These are phyloP conservation scores for Augiades crinisus DNA, from an alignment of 2,888 invertebrate species.

Conservation along the genomic window DNA sequence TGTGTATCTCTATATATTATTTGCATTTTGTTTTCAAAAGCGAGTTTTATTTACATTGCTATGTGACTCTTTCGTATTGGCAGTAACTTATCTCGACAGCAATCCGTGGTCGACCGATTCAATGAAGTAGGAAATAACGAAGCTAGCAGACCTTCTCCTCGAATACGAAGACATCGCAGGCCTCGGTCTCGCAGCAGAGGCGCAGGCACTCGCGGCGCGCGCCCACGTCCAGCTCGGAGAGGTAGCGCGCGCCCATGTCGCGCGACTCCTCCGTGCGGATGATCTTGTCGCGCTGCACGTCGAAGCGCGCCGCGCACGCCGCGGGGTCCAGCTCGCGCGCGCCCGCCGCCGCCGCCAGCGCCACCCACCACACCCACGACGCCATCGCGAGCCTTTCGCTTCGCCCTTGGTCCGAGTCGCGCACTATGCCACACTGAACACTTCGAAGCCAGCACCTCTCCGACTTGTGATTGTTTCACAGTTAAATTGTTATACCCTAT, in stretches of 20 bases:
- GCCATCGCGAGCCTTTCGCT: slow-evolving; percentile 30
- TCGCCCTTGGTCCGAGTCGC: not conserved
- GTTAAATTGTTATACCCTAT: slow-evolving; percentile 16
- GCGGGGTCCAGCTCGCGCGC: slow-evolving; percentile 82
- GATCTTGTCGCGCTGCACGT: slow-evolving; percentile 93
- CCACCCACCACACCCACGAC: slow-evolving; percentile 45
- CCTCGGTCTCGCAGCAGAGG: slow-evolving; percentile 92
- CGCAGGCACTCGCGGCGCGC: slow-evolving; percentile 91
- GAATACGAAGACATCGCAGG: slow-evolving; percentile 95
- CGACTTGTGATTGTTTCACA: not conserved
- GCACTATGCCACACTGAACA: not conserved
- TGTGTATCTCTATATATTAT: not conserved
- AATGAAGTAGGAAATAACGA: not conserved
- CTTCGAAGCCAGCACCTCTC: not conserved
- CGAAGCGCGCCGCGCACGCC: slow-evolving; percentile 88
- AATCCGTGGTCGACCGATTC: too few relatives aligned
- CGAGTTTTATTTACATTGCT: too few relatives aligned
- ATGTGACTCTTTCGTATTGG: too few relatives aligned
- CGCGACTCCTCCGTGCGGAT: slow-evolving; percentile 95
- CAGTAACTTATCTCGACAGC: too few relatives aligned
- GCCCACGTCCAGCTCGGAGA: slow-evolving; percentile 92
- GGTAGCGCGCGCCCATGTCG: slow-evolving; percentile 93
- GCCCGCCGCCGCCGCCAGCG: slow-evolving; percentile 39
- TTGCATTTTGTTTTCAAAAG: too few relatives aligned
- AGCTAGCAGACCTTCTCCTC: slow-evolving; percentile 88